These are phyloP conservation scores for Acanthurus tractus DNA, from an alignment of 2,797 vertebrate genomes.

Conservation along the genomic window DNA sequence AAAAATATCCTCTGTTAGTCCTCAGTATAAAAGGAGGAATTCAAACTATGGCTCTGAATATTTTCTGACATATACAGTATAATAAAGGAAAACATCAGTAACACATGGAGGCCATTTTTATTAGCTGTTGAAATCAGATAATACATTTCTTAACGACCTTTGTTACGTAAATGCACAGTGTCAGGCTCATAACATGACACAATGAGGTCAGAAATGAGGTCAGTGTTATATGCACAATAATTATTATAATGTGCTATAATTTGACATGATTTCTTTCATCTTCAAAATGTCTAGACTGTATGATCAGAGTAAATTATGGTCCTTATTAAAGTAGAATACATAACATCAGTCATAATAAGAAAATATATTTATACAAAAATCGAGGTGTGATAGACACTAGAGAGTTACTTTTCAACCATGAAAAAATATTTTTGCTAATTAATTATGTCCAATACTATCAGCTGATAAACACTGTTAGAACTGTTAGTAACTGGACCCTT, in stretches of 20 bases:
- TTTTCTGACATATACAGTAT: background rate
- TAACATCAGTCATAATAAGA: background rate
- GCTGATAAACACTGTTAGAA: background rate
- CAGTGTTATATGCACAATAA: conserved; percentile 3
- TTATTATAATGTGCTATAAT: background rate
- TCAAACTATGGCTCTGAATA: background rate
- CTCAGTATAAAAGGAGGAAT: too few relatives aligned
- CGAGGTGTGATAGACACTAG: background rate
- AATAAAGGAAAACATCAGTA: conserved; percentile 5
- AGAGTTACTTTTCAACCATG: background rate
- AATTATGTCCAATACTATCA: background rate
- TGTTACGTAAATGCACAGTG: background rate
- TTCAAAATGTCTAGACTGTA: conserved; percentile 1
- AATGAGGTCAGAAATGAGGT: conserved; percentile 11
- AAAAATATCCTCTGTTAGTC: too few relatives aligned
- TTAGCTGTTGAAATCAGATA: conserved; percentile 12
- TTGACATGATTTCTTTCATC: conserved; percentile 3
- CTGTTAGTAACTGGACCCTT: background rate
- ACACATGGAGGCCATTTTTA: background rate
- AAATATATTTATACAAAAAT: background rate
- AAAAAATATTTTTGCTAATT: background rate
- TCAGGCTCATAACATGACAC: conserved; percentile 20
- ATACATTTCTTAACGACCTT: conserved; percentile 1
- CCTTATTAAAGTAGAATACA: background rate
- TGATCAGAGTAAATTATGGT: background rate